Conservation (phyloP, 2,888 invertebrate genomes). For the Eucera pruinosa region DNA sequence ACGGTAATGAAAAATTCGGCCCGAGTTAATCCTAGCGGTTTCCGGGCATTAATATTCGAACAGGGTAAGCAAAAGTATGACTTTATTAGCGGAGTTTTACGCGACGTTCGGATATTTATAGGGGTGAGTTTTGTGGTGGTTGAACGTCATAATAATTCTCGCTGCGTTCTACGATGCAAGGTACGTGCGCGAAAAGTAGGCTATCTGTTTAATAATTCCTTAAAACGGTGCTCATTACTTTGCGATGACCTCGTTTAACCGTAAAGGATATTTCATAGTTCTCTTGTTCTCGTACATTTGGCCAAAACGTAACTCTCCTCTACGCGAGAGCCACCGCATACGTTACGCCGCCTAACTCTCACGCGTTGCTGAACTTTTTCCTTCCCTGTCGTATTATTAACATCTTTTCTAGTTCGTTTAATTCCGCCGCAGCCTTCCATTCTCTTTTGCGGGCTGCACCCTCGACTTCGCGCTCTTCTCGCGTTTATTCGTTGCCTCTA, state of each 20-base stretch:
- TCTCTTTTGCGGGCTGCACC: too few relatives aligned
- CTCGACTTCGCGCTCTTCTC: too few relatives aligned
- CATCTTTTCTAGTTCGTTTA: too few relatives aligned
- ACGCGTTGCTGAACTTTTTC: too few relatives aligned
- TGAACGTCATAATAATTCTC: constrained; percentile 40
- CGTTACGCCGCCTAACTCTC: too few relatives aligned
- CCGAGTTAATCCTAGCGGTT: too few relatives aligned
- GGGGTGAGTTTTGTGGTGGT: constrained; percentile 17
- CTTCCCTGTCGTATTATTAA: too few relatives aligned
- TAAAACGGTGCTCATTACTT: constrained; percentile 55
- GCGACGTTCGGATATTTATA: constrained; percentile 24
- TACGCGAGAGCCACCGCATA: too few relatives aligned
- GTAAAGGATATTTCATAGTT: constrained; percentile 48
- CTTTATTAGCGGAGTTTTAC: constrained; percentile 21
- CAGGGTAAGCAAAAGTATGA: neutral
- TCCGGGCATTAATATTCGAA: too few relatives aligned
- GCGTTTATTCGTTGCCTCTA: too few relatives aligned
- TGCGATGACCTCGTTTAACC: constrained; percentile 58
- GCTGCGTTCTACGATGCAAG: constrained; percentile 16
- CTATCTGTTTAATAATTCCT: constrained; percentile 56
- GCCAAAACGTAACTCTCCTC: constrained; percentile 9
- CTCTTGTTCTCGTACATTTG: constrained; percentile 44
- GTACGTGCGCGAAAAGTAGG: constrained; percentile 42
- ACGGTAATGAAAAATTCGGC: too few relatives aligned
- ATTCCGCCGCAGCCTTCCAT: too few relatives aligned